Percentiles rank a stretch among this genome's conserved stretches.
These are phyloP conservation scores for Karalla daura DNA, from an alignment of 2,797 vertebrate genomes.

Conservation along the genomic window DNA sequence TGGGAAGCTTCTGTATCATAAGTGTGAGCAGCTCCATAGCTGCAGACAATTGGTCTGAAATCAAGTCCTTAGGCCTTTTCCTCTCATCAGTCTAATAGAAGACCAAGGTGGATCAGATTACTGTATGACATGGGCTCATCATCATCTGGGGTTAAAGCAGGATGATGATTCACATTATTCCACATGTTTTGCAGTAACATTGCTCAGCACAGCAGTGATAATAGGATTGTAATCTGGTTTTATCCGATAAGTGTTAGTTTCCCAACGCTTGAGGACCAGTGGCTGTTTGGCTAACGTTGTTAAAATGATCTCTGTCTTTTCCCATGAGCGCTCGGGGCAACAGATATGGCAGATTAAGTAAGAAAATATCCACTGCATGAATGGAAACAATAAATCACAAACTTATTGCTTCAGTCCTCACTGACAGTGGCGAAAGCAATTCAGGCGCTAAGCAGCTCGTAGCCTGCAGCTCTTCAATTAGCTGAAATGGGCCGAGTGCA, in stretches of 20 bases:
- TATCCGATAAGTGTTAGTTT: too few relatives aligned
- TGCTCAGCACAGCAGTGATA: conserved; percentile 19
- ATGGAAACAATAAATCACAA: conserved; percentile 45
- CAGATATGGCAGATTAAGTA: conserved; percentile 37
- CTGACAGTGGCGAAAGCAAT: conserved; percentile 9
- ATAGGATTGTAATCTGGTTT: neutral
- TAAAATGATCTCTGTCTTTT: conserved; percentile 15
- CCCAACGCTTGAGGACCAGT: neutral
- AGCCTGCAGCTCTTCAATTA: conserved; percentile 50
- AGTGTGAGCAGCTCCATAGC: too few relatives aligned
- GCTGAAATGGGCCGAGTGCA: conserved; percentile 31
- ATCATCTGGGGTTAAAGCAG: neutral
- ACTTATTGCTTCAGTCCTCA: neutral
- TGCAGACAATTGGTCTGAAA: too few relatives aligned
- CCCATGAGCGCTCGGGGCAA: neutral
- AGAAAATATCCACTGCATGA: conserved; percentile 30
- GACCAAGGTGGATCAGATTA: too few relatives aligned
- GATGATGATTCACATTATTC: neutral
- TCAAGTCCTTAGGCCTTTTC: too few relatives aligned
- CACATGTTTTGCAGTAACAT: neutral
- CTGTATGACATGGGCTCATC: too few relatives aligned
- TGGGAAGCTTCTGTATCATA: too few relatives aligned
- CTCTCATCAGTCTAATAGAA: too few relatives aligned
- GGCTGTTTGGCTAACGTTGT: conserved; percentile 3
- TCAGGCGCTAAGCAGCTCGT: conserved; percentile 3